phyloP scores from a whole-genome alignment of 2,113 vertebrate species.

The Damaliscus lunatus region DNA sequence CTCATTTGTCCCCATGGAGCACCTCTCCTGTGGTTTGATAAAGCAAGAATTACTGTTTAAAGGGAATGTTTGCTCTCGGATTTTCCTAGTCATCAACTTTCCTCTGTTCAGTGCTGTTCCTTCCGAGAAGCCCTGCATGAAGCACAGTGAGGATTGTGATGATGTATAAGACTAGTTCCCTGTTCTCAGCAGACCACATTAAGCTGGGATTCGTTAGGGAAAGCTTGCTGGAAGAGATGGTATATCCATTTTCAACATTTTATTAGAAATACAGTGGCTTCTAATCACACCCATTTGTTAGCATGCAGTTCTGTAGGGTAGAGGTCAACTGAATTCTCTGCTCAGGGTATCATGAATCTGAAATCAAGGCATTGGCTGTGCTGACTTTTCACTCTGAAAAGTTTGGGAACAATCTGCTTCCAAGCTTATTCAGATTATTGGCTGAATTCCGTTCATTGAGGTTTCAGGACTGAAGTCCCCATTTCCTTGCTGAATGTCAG shows the following conservation, averaged over 20 bases:
- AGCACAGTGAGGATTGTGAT: background rate
- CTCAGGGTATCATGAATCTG: background rate
- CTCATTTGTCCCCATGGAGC: background rate
- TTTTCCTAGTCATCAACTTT: background rate
- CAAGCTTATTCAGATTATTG: background rate
- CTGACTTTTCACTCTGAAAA: background rate
- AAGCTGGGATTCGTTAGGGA: background rate
- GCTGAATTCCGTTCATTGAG: background rate
- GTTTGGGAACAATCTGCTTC: background rate
- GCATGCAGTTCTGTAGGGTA: background rate
- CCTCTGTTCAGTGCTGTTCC: background rate
- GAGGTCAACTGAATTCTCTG: background rate
- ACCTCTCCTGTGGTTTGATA: background rate
- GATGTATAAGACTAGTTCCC: background rate
- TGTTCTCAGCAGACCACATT: background rate
- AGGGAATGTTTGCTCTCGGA: background rate
- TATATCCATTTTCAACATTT: background rate
- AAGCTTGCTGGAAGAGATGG: background rate
- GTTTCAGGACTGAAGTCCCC: background rate
- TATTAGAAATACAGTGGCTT: background rate
- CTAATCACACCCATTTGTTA: background rate
- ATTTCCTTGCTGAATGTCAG: background rate
- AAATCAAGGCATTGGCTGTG: background rate
- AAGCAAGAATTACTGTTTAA: background rate
- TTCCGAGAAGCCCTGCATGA: background rate